These are phyloP conservation scores for Sciurus niger DNA, from an alignment of 2,113 vertebrate species.

Conservation along the genomic window DNA sequence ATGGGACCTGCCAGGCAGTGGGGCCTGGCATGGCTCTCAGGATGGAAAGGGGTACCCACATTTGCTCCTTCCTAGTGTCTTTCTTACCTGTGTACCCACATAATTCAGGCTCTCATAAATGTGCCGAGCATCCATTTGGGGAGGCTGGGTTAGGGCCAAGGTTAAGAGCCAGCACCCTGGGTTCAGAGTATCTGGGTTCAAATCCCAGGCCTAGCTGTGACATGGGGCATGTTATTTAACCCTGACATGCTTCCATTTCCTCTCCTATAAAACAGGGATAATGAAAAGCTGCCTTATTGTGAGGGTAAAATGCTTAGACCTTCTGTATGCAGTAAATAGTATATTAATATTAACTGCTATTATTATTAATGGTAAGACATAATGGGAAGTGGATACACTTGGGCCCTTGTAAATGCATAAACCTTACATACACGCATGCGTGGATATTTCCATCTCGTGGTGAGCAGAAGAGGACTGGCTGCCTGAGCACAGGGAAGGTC, in stretches of 20 bases:
- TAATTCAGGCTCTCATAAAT: neutral
- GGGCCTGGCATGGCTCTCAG: neutral
- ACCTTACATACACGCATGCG: neutral
- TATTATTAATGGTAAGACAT: neutral
- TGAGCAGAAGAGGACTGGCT: neutral
- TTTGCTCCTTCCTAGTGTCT: neutral
- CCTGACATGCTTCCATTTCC: neutral
- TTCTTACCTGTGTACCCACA: neutral
- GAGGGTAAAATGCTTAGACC: neutral
- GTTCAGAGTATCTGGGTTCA: slow-evolving; percentile 6
- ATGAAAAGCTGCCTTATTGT: neutral
- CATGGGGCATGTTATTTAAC: neutral
- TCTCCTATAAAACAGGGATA: neutral
- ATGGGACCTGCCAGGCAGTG: neutral
- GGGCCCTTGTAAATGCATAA: neutral
- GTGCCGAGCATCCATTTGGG: neutral
- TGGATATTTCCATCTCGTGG: neutral
- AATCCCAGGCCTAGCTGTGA: neutral
- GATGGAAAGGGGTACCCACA: neutral
- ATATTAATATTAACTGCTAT: neutral
- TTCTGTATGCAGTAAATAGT: neutral
- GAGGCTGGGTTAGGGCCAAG: neutral
- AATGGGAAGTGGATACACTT: neutral
- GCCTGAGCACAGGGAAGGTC: neutral
- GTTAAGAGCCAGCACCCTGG: neutral